phyloP scores from a whole-genome alignment of 35 echinoderm and acorn worm genomes.

The Stichopus chloronotus region DNA sequence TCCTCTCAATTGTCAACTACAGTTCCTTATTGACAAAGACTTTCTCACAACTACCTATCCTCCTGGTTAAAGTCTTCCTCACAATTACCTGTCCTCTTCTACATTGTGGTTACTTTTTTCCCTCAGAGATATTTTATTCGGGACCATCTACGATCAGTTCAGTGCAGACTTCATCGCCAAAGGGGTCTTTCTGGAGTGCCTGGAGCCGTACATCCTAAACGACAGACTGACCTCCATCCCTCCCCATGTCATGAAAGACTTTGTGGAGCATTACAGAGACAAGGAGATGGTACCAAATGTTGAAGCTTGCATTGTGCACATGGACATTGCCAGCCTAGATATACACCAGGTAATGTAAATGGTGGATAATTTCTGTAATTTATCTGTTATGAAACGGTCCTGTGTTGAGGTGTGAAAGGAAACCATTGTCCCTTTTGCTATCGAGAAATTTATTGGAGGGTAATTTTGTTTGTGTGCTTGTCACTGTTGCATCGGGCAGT shows the following conservation, averaged over 20 bases:
- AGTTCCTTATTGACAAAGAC: too few species aligned
- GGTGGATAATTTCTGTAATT: not conserved
- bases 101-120: not conserved
- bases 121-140: constrained; percentile 88
- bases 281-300: constrained; percentile 90
- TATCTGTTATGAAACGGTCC: too few species aligned
- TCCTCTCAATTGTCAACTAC: too few species aligned
- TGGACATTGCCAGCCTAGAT: constrained; percentile 94
- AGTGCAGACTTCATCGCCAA: constrained; percentile 85
- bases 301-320: constrained; percentile 96
- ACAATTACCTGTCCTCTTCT: too few species aligned
- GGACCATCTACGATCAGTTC: constrained; percentile 86
- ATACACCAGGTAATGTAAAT: constrained; percentile 86
- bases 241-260: constrained; percentile 86
- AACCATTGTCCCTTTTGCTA: too few species aligned
- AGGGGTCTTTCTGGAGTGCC: constrained; percentile 92
- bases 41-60: too few species aligned
- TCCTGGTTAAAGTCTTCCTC: too few species aligned
- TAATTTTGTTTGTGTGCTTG: too few species aligned
- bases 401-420: too few species aligned
- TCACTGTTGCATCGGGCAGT: too few species aligned
- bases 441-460: too few species aligned
- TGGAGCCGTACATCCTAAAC: constrained; percentile 97
- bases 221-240: constrained; percentile 85
- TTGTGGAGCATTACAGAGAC: constrained; percentile 89